Evolutionary conservation across 2,888 invertebrate genomes (phyloP).

Genomic region (Drosophila atripex): DNA sequence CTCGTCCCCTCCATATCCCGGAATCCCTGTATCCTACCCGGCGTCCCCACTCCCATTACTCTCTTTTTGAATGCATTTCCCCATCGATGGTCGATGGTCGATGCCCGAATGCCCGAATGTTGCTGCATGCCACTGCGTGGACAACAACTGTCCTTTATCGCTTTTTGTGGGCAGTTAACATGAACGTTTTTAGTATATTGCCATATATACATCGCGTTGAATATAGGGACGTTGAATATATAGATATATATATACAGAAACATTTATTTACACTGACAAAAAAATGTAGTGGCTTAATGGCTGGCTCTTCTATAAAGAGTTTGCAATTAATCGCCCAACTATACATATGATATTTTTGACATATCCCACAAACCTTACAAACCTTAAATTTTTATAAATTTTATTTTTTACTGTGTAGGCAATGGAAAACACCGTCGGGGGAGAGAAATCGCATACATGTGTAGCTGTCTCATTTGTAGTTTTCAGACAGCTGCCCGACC

Average conservation of each 20-base stretch:
- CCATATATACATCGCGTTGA: constrained; percentile 18
- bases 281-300: too few species aligned
- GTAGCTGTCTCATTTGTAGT: constrained; percentile 71
- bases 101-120: constrained; percentile 25
- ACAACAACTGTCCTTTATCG: constrained; percentile 73
- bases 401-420: constrained; percentile 14
- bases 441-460: constrained; percentile 48
- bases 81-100: constrained; percentile 25
- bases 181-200: constrained; percentile 50
- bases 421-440: constrained; percentile 27
- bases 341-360: too few species aligned
- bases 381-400: neutral
- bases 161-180: constrained; percentile 73
- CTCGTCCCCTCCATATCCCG: constrained; percentile 55
- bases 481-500: constrained; percentile 63
- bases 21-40: constrained; percentile 1
- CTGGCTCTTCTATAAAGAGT: too few species aligned
- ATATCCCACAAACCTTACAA: too few species aligned
- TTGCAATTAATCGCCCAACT: too few species aligned
- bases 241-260: constrained; percentile 11
- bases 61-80: neutral
- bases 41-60: neutral
- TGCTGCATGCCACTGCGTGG: constrained; percentile 29
- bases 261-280: constrained; percentile 7
- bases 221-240: neutral